These are phyloP conservation scores for Capitulum mitella DNA, from an alignment of 2,888 invertebrate genomes.

Conservation along the genomic window DNA sequence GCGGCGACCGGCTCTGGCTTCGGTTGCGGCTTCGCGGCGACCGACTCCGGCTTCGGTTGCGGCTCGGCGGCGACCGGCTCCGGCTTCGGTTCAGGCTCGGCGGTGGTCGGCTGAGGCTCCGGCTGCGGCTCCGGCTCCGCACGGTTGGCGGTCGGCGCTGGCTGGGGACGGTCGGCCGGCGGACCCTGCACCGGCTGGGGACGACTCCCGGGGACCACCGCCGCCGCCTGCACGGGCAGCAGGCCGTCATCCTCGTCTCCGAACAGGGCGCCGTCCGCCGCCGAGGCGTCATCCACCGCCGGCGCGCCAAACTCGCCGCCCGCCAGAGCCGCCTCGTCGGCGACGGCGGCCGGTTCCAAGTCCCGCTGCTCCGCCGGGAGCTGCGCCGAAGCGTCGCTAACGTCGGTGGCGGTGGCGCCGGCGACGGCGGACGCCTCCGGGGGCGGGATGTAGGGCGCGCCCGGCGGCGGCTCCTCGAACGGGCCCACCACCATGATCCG, in stretches of 20 bases:
- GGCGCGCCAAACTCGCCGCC: neutral
- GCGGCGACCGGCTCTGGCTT: neutral
- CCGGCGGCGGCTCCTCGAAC: neutral
- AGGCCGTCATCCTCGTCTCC: no score
- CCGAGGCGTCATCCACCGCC: no score
- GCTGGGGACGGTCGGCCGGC: neutral
- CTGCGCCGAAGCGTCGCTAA: no score
- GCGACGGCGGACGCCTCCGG: neutral
- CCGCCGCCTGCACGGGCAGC: no score
- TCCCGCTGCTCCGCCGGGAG: no score
- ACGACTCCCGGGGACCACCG: neutral
- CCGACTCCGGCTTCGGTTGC: neutral
- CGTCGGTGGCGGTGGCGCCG: no score
- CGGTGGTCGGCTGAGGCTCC: neutral
- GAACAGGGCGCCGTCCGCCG: no score
- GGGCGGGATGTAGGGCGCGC: neutral
- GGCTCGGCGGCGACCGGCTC: no score
- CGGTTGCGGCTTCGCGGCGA: neutral
- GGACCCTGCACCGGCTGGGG: neutral
- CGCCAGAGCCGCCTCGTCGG: neutral
- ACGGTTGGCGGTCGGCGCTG: neutral
- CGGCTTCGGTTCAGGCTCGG: neutral
- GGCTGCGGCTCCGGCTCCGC: neutral
- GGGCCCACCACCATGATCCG: neutral
- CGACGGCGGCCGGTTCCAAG: no score